A percentile compares a stretch with the other conserved stretches of the same genome.
phyloP scores from a whole-genome alignment of 2,113 vertebrate genomes.

The Cyanoramphus novaezelandiae region DNA sequence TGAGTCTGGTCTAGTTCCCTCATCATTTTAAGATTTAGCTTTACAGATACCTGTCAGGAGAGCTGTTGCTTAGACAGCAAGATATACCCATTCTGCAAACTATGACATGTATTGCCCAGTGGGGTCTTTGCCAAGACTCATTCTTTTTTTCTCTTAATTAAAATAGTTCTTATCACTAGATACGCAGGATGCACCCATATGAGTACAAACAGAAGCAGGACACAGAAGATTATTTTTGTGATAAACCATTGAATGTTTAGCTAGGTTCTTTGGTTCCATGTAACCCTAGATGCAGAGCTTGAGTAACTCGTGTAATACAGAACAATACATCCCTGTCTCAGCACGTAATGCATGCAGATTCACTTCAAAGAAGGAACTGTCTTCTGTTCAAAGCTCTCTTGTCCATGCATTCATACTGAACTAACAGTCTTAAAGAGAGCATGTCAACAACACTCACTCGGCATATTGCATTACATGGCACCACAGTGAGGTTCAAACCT shows the following conservation, averaged over 20 bases:
- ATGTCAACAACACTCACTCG: background rate
- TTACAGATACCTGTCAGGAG: background rate
- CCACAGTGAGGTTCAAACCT: background rate
- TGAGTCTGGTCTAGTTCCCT: background rate
- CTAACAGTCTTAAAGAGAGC: background rate
- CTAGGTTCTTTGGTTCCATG: background rate
- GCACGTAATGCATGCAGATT: background rate
- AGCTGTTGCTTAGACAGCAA: background rate
- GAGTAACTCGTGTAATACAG: background rate
- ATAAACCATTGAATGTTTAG: background rate
- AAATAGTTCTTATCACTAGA: background rate
- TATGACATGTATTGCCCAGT: background rate
- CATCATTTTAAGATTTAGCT: background rate
- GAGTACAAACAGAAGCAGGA: conserved; percentile 1
- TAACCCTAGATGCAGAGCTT: conserved; percentile 21
- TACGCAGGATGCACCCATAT: background rate
- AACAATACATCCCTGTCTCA: background rate
- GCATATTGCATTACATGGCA: conserved; percentile 2
- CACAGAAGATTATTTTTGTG: background rate
- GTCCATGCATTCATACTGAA: background rate
- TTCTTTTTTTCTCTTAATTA: background rate
- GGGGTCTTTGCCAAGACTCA: background rate
- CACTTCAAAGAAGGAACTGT: conserved; percentile 19
- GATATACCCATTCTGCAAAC: background rate
- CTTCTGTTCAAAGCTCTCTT: conserved; percentile 3